Evolutionary conservation across 2,888 invertebrate species (phyloP), one percentile per base, ranked within the genome.

Genomic region (Pollenia amentaria): DNA sequence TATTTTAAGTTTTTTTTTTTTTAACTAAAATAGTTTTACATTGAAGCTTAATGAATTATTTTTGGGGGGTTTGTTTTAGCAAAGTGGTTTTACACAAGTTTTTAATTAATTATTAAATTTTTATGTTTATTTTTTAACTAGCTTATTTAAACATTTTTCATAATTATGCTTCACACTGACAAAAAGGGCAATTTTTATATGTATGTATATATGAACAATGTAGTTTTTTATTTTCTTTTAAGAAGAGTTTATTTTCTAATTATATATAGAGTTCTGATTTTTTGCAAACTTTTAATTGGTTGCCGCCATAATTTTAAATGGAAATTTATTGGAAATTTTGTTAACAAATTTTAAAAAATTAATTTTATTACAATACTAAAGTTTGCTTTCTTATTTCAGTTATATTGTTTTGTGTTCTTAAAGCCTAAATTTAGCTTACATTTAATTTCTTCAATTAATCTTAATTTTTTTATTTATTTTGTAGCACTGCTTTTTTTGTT

Each of bases 151-250:
- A 81, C 76, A 60, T 79, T 83, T 83, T 75, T 57, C 64, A 75
- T 85, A 81, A 77, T 82, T 70, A 84, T 87, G 84, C 80, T 87
- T 87, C 87, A 87, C 87, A 87, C 87, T 87, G 87, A 87, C 87
- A 87, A 87, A 87, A 80, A 87, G 80, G 87, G 84, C 80, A 84
- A 75, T 86, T 86, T 73, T 65, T 78, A 76, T 76, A 70, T 73
- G 46, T 87, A 87, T 87, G 79, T 86, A 79, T 86, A 84, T 87
- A 87, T 87, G 87, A 87, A 87, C 84, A 87, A 87, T 87, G 79
- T 64, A 65, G 29, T 44, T 79, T 84, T 55, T 73, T 73, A 18
- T 62, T 51, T 64, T 79, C 46, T 76, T 79, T 78, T 73, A 83
- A 75, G 65, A 70, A 57, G 70, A 82, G 40, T 70, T 80, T 82